A percentile compares a stretch with the other conserved stretches of the same genome.
Conservation (phyloP, 2,797 vertebrate species). For the Trichosurus vulpecula region DNA sequence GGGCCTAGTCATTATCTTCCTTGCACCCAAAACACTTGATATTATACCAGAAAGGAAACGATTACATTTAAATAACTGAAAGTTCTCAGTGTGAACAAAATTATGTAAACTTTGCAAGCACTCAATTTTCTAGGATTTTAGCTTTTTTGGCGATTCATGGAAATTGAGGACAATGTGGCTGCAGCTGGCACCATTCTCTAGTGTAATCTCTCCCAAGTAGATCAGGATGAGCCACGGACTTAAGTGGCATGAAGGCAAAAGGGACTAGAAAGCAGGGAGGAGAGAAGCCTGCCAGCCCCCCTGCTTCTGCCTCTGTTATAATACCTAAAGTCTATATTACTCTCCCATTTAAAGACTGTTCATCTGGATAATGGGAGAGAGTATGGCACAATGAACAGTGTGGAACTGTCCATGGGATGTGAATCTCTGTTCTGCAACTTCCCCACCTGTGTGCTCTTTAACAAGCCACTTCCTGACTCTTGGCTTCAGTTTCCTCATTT, state of each 20-base stretch:
- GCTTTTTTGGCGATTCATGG: slow-evolving; percentile 71
- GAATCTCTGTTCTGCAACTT: rapidly evolving
- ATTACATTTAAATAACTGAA: slow-evolving; percentile 83
- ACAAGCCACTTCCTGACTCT: neutral
- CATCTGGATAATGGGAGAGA: neutral
- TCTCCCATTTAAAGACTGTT: neutral
- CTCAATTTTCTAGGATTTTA: slow-evolving; percentile 82
- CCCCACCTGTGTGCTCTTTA: neutral
- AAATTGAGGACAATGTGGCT: slow-evolving; percentile 76
- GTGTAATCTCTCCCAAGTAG: slow-evolving; percentile 52
- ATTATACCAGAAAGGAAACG: slow-evolving; percentile 81
- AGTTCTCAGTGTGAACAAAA: slow-evolving; percentile 80
- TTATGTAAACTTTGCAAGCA: slow-evolving; percentile 82
- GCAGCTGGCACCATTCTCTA: slow-evolving; percentile 61
- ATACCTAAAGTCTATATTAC: too few relatives aligned
- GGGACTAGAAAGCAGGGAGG: slow-evolving; percentile 7
- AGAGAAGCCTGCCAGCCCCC: neutral
- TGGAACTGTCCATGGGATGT: neutral
- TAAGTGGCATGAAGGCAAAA: slow-evolving; percentile 56
- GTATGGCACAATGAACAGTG: neutral
- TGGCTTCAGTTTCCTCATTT: neutral
- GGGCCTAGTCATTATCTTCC: slow-evolving; percentile 79
- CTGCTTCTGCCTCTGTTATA: neutral
- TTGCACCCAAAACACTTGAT: slow-evolving; percentile 69
- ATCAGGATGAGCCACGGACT: slow-evolving; percentile 41